A percentile compares a stretch with the other conserved stretches of the same genome.
phyloP scores from a whole-genome alignment of 2,797 vertebrate species.

The Xenentodon cancila region DNA sequence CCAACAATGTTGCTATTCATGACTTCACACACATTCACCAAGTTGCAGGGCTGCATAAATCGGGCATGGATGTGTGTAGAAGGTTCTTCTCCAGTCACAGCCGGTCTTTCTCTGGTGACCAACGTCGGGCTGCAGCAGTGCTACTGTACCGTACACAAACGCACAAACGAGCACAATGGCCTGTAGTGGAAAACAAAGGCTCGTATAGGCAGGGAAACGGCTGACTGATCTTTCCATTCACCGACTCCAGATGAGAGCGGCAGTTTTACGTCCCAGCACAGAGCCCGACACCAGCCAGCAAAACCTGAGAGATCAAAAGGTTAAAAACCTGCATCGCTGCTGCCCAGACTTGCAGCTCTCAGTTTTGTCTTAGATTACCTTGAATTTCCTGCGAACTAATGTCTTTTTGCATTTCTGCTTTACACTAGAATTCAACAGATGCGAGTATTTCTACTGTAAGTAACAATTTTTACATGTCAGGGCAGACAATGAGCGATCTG shows the following conservation, averaged over 20 bases:
- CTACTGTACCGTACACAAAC: constrained; percentile 43
- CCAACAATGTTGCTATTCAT: constrained; percentile 49
- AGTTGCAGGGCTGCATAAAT: constrained; percentile 46
- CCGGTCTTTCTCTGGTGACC: constrained; percentile 75
- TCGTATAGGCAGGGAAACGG: constrained; percentile 56
- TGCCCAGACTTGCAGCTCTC: too few relatives aligned
- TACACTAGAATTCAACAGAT: too few relatives aligned
- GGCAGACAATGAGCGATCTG: too few relatives aligned
- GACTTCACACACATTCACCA: constrained; percentile 4
- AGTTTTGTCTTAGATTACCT: too few relatives aligned
- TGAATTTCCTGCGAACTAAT: too few relatives aligned
- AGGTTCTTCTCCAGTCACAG: constrained; percentile 65
- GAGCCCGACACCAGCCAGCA: too few relatives aligned
- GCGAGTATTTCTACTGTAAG: too few relatives aligned
- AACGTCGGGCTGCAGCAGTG: constrained; percentile 68
- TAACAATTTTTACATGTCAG: too few relatives aligned
- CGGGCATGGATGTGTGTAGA: constrained; percentile 65
- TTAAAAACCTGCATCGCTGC: too few relatives aligned
- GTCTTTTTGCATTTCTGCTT: too few relatives aligned
- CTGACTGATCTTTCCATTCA: constrained; percentile 66
- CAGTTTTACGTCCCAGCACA: constrained; percentile 32
- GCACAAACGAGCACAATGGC: constrained; percentile 29
- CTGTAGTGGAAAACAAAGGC: constrained; percentile 71
- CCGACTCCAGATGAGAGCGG: constrained; percentile 61
- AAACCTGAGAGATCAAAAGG: too few relatives aligned